Percentiles rank a stretch among this genome's conserved stretches.
These are phyloP conservation scores for Rhineura floridana DNA, from an alignment of 2,113 vertebrate species.

Conservation along the genomic window DNA sequence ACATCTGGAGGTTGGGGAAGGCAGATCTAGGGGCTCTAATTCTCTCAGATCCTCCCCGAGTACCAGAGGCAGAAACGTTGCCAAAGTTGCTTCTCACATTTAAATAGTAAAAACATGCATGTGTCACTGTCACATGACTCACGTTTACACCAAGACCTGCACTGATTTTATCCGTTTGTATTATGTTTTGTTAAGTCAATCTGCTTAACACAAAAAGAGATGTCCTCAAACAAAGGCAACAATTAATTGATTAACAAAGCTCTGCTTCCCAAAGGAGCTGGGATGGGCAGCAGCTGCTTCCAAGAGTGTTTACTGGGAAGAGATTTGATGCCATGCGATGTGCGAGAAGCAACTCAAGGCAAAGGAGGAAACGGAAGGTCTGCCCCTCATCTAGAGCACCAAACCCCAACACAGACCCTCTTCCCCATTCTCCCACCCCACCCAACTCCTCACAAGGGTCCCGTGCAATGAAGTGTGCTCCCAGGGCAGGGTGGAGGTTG, in stretches of 20 bases:
- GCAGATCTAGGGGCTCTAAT: too few relatives aligned
- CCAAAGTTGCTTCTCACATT: not conserved
- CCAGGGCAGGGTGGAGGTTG: conserved; percentile 95
- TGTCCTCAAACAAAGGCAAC: too few relatives aligned
- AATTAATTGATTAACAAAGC: too few relatives aligned
- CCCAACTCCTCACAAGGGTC: conserved; percentile 93
- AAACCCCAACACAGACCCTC: not conserved
- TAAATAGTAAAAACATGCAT: not conserved
- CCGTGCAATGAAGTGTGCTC: conserved; percentile 97
- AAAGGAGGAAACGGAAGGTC: not conserved
- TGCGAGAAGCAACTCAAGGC: not conserved
- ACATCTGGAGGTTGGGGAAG: too few relatives aligned
- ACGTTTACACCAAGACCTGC: not conserved
- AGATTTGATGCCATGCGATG: not conserved
- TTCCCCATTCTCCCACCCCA: too few relatives aligned
- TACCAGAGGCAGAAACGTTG: not conserved
- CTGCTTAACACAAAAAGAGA: too few relatives aligned
- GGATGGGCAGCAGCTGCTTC: not conserved
- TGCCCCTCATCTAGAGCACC: not conserved
- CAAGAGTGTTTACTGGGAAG: too few relatives aligned
- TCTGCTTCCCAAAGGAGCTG: too few relatives aligned
- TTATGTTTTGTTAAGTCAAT: too few relatives aligned
- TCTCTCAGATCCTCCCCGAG: not conserved
- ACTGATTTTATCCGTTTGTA: too few relatives aligned
- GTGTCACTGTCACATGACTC: not conserved